These are phyloP conservation scores for Anorthoa munda DNA, from an alignment of 2,888 invertebrate genomes.

Conservation along the genomic window DNA sequence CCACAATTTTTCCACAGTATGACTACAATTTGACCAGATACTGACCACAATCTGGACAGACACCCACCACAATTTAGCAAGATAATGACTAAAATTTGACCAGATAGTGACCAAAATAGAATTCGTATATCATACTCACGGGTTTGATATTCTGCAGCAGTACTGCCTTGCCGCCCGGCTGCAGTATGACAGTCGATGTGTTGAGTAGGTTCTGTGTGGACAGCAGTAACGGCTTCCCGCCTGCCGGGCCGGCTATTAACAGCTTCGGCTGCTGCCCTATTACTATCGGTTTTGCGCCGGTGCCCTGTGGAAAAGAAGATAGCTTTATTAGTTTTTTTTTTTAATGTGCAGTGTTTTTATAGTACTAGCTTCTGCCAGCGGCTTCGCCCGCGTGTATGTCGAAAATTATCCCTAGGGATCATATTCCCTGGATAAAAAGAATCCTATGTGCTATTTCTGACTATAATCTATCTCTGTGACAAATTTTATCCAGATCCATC, in stretches of 20 bases:
- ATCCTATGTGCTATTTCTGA: no score
- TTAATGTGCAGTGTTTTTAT: no score
- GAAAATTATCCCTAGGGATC: no score
- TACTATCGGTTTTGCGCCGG: slow-evolving; percentile 87
- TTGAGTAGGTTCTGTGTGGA: slow-evolving; percentile 86
- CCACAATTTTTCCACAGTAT: background rate
- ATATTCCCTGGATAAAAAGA: no score
- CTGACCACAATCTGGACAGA: background rate
- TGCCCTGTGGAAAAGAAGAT: slow-evolving; percentile 71
- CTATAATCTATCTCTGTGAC: no score
- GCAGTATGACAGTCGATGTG: slow-evolving; percentile 85
- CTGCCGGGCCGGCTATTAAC: slow-evolving; percentile 82
- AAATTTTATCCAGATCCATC: no score
- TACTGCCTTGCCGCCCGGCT: slow-evolving; percentile 89
- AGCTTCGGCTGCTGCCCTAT: slow-evolving; percentile 85
- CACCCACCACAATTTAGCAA: background rate
- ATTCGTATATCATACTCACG: slow-evolving; percentile 67
- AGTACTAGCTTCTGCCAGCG: no score
- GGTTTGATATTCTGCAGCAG: slow-evolving; percentile 89
- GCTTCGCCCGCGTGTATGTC: no score
- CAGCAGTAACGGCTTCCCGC: slow-evolving; percentile 85
- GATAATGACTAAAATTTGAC: background rate
- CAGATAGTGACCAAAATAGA: background rate
- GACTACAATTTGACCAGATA: background rate
- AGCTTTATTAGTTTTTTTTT: background rate